phyloP scores from a whole-genome alignment of 2,113 vertebrate species.

The Syngnathus typhle region DNA sequence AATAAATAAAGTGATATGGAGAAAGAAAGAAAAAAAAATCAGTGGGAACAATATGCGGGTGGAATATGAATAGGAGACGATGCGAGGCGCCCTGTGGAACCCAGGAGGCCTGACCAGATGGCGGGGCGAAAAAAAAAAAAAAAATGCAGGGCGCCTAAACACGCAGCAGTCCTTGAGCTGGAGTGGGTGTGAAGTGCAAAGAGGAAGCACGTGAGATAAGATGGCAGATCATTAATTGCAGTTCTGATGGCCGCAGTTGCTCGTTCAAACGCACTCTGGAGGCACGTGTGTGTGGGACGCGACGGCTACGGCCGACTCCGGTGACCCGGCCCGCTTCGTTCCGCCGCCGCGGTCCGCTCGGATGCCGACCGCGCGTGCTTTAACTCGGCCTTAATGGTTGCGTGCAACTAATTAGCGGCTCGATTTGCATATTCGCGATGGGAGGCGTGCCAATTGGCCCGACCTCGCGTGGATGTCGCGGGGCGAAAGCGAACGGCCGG shows the following conservation, averaged over 20 bases:
- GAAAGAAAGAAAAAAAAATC: conserved; percentile 64
- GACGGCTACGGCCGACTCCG: conserved; percentile 51
- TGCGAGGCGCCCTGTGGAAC: conserved; percentile 79
- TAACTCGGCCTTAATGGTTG: conserved; percentile 60
- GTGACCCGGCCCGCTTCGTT: conserved; percentile 48
- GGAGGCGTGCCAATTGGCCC: conserved; percentile 54
- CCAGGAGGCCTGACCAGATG: conserved; percentile 87
- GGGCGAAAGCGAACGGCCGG: conserved; percentile 38
- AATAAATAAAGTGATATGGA: conserved; percentile 65
- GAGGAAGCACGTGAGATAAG: conserved; percentile 35
- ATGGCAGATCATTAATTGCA: conserved; percentile 12
- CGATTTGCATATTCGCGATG: conserved; percentile 64
- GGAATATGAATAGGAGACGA: conserved; percentile 92
- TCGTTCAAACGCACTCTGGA: not conserved
- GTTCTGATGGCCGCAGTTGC: conserved; percentile 10
- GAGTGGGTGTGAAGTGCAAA: conserved; percentile 32
- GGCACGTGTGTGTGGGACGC: conserved; percentile 22
- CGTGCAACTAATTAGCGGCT: conserved; percentile 64
- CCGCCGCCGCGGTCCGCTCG: conserved; percentile 36
- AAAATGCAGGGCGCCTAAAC: conserved; percentile 82
- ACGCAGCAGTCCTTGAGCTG: conserved; percentile 51
- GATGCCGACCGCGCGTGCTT: conserved; percentile 57
- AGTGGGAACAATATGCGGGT: conserved; percentile 95
- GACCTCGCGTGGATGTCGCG: conserved; percentile 9
- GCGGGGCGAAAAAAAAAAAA: conserved; percentile 74